These are phyloP conservation scores for Philhelius pedissequus DNA, from an alignment of 2,888 invertebrate genomes.

Conservation along the genomic window DNA sequence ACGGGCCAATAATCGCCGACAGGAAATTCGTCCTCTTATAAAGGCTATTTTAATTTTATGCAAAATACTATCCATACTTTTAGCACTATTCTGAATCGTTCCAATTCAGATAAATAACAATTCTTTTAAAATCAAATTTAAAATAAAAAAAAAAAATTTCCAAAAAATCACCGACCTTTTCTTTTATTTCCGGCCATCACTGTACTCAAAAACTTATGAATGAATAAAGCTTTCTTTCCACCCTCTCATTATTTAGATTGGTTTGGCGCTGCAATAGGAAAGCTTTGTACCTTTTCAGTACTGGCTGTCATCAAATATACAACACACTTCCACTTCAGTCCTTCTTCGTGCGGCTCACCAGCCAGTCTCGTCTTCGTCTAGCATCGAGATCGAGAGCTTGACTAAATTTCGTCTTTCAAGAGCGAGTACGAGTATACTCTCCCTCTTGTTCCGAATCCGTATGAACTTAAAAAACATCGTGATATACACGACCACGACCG, in stretches of 20 bases:
- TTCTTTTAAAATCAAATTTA: too few relatives aligned
- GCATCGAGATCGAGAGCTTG: conserved; percentile 1
- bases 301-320: not conserved
- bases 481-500: not conserved
- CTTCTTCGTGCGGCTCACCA: conserved; percentile 65
- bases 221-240: conserved; percentile 60
- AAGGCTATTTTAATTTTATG: too few relatives aligned
- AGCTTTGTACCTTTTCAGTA: conserved; percentile 49
- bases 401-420: not conserved
- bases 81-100: too few relatives aligned
- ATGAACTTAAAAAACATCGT: not conserved
- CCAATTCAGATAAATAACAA: too few relatives aligned
- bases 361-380: conserved; percentile 54
- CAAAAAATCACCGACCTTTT: not conserved
- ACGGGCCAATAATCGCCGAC: too few relatives aligned
- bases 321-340: conserved; percentile 58
- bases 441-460: not conserved
- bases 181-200: conserved; percentile 31
- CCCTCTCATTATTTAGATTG: conserved; percentile 21
- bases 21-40: too few relatives aligned
- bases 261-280: conserved; percentile 30
- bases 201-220: conserved; percentile 50
- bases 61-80: too few relatives aligned
- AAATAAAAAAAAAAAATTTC: not conserved
- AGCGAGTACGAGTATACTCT: not conserved